Conservation (phyloP, 2,888 invertebrate genomes). For the Tinea trinotella region DNA sequence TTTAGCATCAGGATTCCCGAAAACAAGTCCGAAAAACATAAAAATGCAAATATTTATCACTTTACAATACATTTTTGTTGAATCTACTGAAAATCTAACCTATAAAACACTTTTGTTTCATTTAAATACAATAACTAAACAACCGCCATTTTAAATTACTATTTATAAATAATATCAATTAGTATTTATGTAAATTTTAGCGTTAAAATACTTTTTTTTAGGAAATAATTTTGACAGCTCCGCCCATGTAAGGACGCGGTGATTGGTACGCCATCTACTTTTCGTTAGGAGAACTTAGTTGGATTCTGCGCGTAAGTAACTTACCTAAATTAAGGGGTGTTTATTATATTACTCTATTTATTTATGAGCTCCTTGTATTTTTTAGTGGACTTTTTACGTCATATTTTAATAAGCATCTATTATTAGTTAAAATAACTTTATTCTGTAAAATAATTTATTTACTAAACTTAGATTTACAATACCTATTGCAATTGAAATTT, state of each 20-base stretch:
- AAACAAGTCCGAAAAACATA: slow-evolving; percentile 35
- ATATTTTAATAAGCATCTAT: too few species aligned
- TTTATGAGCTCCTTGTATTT: too few species aligned
- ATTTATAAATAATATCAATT: not conserved
- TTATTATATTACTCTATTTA: slow-evolving; percentile 1
- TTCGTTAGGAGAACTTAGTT: not conserved
- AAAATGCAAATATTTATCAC: slow-evolving; percentile 32
- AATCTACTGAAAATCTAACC: too few species aligned
- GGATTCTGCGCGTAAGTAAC: slow-evolving; percentile 13
- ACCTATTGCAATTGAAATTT: too few species aligned
- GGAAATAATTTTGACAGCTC: slow-evolving; percentile 25
- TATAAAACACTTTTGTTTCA: not conserved
- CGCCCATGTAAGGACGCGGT: slow-evolving; percentile 50
- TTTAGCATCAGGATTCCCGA: slow-evolving; percentile 89
- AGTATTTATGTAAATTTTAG: not conserved
- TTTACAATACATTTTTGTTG: slow-evolving; percentile 3
- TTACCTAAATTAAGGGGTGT: not conserved
- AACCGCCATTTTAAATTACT: too few species aligned
- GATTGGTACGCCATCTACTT: slow-evolving; percentile 55
- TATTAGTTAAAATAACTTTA: too few species aligned
- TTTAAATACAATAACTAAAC: not conserved
- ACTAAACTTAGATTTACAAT: too few species aligned
- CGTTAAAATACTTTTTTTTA: not conserved
- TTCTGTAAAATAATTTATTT: too few species aligned
- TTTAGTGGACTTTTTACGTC: too few species aligned